Conservation (phyloP, 2,113 vertebrate species). For the Kobus ellipsiprymnus region DNA sequence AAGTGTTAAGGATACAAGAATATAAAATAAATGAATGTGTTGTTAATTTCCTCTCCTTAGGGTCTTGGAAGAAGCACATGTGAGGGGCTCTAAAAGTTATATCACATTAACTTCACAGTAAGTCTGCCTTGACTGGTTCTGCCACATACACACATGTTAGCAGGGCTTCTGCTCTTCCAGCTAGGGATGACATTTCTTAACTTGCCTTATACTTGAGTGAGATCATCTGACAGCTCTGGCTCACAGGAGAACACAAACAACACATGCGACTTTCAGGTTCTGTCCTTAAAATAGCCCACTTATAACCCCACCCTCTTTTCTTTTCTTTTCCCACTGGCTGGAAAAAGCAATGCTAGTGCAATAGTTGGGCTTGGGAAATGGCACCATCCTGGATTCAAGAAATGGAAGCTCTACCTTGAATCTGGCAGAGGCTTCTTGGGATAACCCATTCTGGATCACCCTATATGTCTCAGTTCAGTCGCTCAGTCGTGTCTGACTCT, state of each 20-base stretch:
- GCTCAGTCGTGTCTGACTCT: too few species aligned
- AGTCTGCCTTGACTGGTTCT: not conserved
- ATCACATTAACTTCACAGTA: not conserved
- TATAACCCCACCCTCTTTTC: not conserved
- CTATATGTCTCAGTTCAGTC: too few species aligned
- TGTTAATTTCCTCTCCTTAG: not conserved
- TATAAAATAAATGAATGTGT: not conserved
- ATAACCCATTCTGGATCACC: not conserved
- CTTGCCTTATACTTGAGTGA: not conserved
- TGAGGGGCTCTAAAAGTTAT: not conserved
- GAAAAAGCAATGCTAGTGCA: not conserved
- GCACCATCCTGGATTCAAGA: not conserved
- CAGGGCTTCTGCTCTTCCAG: not conserved
- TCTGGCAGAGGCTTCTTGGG: not conserved
- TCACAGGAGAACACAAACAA: not conserved
- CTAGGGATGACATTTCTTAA: not conserved
- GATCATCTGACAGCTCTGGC: not conserved
- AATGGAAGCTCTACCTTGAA: not conserved
- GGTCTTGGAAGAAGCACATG: not conserved
- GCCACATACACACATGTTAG: not conserved
- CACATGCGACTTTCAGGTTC: not conserved
- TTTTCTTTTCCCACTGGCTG: not conserved
- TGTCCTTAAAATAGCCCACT: not conserved
- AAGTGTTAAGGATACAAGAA: not conserved
- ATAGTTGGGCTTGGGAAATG: not conserved